Evolutionary conservation across 2,113 vertebrate species (phyloP).

Genomic region (Notarius quadriscutis): DNA sequence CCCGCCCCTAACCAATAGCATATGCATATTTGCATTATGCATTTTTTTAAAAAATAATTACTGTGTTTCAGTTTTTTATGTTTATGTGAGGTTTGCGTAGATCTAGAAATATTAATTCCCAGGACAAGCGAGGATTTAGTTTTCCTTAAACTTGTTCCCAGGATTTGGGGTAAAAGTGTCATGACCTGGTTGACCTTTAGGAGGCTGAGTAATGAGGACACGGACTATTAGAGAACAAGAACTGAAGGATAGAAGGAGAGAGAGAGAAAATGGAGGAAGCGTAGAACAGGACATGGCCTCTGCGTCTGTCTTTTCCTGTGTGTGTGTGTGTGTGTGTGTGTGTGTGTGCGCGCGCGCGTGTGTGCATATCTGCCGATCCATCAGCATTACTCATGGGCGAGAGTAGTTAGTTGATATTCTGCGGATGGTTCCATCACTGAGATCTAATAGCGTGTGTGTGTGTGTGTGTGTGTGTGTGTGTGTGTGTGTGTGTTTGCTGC

Average conservation of each 20-base stretch:
- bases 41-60: background rate
- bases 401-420: conserved; percentile 58
- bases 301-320: conserved; percentile 11
- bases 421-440: conserved; percentile 53
- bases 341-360: conserved; percentile 40
- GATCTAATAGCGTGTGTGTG: conserved; percentile 52
- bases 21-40: background rate
- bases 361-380: conserved; percentile 29
- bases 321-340: conserved; percentile 38
- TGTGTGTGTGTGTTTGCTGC: conserved; percentile 34
- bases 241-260: background rate
- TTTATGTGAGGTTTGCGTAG: background rate
- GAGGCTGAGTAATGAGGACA: background rate
- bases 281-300: conserved; percentile 20
- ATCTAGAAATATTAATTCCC: background rate
- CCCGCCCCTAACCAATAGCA: background rate
- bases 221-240: background rate
- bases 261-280: conserved; percentile 16
- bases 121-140: background rate
- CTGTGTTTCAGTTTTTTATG: background rate
- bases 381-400: conserved; percentile 40
- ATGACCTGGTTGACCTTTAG: conserved; percentile 37
- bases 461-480: conserved; percentile 35
- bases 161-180: conserved; percentile 7
- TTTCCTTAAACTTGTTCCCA: conserved; percentile 8